Evolutionary conservation across 2,113 vertebrate genomes (phyloP).

Genomic region (Chloroceryle aenea): DNA sequence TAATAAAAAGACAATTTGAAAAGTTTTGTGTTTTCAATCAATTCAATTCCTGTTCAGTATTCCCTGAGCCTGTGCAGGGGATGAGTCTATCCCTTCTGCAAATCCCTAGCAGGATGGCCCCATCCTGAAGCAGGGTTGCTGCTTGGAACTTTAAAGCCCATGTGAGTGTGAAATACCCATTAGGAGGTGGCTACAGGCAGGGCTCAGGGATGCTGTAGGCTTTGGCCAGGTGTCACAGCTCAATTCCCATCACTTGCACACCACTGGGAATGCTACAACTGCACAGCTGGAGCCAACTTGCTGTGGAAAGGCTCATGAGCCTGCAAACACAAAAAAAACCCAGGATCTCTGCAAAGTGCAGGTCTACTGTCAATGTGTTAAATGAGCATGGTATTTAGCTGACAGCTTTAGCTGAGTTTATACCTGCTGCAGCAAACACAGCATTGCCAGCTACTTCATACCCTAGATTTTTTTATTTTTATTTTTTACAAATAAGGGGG

Average conservation of each 20-base stretch:
- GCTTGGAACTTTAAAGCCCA: background rate
- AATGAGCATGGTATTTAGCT: background rate
- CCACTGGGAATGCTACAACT: background rate
- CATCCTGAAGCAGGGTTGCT: background rate
- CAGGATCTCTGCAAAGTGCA: background rate
- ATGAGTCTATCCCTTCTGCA: background rate
- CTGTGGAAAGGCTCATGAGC: constrained; percentile 47
- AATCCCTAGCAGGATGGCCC: background rate
- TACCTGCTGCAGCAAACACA: background rate
- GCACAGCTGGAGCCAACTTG: constrained; percentile 71
- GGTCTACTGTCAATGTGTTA: background rate
- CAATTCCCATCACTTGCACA: background rate
- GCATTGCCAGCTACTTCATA: background rate
- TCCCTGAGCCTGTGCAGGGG: background rate
- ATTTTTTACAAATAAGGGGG: background rate
- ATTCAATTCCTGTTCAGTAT: background rate
- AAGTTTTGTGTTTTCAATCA: background rate
- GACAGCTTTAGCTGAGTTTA: background rate
- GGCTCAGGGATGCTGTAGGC: background rate
- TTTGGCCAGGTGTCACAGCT: background rate
- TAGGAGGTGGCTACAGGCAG: constrained; percentile 48
- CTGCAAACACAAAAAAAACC: too few species aligned
- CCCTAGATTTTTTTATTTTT: background rate
- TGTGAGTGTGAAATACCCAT: constrained; percentile 5
- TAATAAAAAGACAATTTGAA: background rate